phyloP scores from a whole-genome alignment of 2,888 invertebrate genomes.

The Torymus aiolomorphi region DNA sequence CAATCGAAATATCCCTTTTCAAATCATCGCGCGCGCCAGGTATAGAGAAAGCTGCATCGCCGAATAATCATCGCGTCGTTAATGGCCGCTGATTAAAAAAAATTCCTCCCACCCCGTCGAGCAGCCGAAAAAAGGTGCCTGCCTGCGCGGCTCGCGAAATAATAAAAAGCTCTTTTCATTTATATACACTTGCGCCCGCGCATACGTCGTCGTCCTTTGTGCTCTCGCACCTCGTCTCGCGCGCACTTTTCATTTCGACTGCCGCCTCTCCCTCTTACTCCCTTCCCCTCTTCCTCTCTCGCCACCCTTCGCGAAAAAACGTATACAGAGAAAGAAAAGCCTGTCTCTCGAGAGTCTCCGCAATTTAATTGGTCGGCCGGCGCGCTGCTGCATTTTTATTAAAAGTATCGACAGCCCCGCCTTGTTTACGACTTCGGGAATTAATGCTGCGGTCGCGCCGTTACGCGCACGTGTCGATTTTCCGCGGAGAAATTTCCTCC shows the following conservation, averaged over 20 bases:
- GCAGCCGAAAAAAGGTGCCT: background rate
- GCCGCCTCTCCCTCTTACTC: slow-evolving; percentile 44
- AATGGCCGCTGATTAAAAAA: slow-evolving; percentile 51
- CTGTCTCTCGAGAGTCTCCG: slow-evolving; percentile 53
- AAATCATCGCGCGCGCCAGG: no score
- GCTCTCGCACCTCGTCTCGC: slow-evolving; percentile 52
- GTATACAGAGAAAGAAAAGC: background rate
- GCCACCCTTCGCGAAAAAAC: background rate
- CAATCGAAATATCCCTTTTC: no score
- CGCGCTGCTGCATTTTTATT: slow-evolving; percentile 67
- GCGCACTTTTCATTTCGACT: slow-evolving; percentile 53
- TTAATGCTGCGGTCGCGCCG: slow-evolving; percentile 64
- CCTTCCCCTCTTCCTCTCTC: slow-evolving; percentile 19
- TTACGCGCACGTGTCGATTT: slow-evolving; percentile 23
- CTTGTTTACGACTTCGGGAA: slow-evolving; percentile 73
- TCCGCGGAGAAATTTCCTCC: background rate
- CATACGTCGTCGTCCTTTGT: slow-evolving; percentile 42
- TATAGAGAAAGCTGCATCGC: no score
- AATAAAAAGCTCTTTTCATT: slow-evolving; percentile 50
- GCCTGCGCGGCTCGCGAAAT: slow-evolving; percentile 5
- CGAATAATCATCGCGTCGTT: slow-evolving; percentile 1
- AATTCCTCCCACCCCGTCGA: slow-evolving; percentile 30
- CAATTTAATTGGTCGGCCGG: slow-evolving; percentile 73
- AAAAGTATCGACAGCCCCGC: slow-evolving; percentile 74
- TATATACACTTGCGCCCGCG: background rate